Evolutionary conservation across 2,797 vertebrate genomes (phyloP).

Genomic region (Mus caroli): DNA sequence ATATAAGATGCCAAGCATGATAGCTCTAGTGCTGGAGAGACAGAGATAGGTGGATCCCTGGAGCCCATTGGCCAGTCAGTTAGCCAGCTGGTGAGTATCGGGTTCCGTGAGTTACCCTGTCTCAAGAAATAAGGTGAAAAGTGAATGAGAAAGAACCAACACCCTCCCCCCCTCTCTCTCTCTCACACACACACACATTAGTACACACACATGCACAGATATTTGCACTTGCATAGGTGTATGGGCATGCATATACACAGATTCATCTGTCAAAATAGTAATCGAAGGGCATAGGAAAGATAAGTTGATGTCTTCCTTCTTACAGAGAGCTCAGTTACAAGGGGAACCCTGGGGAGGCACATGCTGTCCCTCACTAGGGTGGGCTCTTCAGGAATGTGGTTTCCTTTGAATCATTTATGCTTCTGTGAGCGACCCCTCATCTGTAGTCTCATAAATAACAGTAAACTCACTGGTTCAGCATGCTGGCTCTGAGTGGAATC

Average conservation of each 20-base stretch:
- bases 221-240: neutral
- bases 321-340: neutral
- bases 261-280: neutral
- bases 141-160: neutral
- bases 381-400: neutral
- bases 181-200: neutral
- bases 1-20: neutral
- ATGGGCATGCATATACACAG: neutral
- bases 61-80: neutral
- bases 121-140: neutral
- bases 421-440: neutral
- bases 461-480: neutral
- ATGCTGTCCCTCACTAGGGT: neutral
- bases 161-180: no score
- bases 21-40: neutral
- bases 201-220: neutral
- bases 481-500: neutral
- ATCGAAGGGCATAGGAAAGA: neutral
- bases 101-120: neutral
- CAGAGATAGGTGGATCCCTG: neutral
- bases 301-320: neutral
- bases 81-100: neutral
- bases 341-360: neutral
- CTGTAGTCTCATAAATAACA: neutral
- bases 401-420: neutral